A percentile compares a stretch with the other conserved stretches of the same genome.
phyloP scores from a whole-genome alignment of 2,797 vertebrate species.

The Falco berigora region DNA sequence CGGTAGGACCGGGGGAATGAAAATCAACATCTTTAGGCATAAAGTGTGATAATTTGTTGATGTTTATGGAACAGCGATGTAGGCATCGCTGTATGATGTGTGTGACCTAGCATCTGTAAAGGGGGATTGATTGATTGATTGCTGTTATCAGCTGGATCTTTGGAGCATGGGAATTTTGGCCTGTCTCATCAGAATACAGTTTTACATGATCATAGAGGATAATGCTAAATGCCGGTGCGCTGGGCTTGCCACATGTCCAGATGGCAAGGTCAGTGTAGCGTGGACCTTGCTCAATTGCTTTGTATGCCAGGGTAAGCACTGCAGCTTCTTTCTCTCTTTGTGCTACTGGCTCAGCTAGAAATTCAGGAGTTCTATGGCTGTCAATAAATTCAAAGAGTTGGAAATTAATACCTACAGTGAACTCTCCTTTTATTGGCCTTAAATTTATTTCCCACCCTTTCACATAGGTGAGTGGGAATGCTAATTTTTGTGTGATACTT shows the following conservation, averaged over 20 bases:
- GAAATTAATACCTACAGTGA: neutral
- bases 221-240: constrained; percentile 17
- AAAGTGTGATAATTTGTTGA: neutral
- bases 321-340: neutral
- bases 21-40: neutral
- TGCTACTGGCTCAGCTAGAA: neutral
- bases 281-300: neutral
- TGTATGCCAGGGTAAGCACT: neutral
- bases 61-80: neutral
- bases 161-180: constrained; percentile 16
- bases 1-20: neutral
- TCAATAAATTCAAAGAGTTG: neutral
- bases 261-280: constrained; percentile 10
- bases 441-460: neutral
- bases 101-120: neutral
- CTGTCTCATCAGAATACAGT: constrained; percentile 4
- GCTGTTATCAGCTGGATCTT: neutral
- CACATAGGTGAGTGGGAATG: neutral
- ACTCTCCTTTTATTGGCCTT: neutral
- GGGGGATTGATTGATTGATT: neutral
- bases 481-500: neutral
- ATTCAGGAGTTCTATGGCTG: neutral
- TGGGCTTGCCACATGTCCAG: constrained; percentile 6
- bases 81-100: neutral
- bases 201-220: constrained; percentile 25